Conservation (phyloP, 2,888 invertebrate species). For the Leptinotarsa tumamoca region DNA sequence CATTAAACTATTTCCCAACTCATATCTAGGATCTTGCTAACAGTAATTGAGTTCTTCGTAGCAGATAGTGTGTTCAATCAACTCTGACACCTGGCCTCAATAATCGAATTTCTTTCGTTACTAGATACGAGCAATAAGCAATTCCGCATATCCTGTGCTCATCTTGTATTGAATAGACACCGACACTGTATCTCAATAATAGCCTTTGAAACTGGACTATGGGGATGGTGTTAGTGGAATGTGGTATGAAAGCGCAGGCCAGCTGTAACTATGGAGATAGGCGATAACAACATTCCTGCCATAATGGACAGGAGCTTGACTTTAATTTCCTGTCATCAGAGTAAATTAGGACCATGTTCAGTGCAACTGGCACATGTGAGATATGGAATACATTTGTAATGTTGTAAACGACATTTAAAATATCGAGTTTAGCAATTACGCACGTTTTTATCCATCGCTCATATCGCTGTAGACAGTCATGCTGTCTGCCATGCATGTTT, state of each 20-base stretch:
- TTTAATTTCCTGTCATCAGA: conserved; percentile 65
- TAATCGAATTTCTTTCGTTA: conserved; percentile 36
- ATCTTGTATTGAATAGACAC: conserved; percentile 50
- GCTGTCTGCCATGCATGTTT: conserved; percentile 11
- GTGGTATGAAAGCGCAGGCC: conserved; percentile 55
- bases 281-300: conserved; percentile 62
- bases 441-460: conserved; percentile 27
- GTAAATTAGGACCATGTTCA: conserved; percentile 60
- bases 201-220: conserved; percentile 54
- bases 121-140: conserved; percentile 33
- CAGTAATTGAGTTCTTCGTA: neutral
- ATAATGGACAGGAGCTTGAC: conserved; percentile 63
- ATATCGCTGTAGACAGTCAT: neutral
- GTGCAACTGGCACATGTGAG: conserved; percentile 55
- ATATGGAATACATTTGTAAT: conserved; percentile 38
- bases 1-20: too few species aligned
- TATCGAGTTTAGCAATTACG: conserved; percentile 33
- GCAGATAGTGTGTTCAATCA: neutral
- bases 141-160: conserved; percentile 43
- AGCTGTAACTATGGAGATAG: conserved; percentile 63
- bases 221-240: conserved; percentile 48
- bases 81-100: neutral
- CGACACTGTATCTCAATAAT: conserved; percentile 54
- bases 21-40: too few species aligned
- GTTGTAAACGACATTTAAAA: conserved; percentile 37